Conservation (phyloP, 2,113 vertebrate species). For the Acinonyx jubatus region DNA sequence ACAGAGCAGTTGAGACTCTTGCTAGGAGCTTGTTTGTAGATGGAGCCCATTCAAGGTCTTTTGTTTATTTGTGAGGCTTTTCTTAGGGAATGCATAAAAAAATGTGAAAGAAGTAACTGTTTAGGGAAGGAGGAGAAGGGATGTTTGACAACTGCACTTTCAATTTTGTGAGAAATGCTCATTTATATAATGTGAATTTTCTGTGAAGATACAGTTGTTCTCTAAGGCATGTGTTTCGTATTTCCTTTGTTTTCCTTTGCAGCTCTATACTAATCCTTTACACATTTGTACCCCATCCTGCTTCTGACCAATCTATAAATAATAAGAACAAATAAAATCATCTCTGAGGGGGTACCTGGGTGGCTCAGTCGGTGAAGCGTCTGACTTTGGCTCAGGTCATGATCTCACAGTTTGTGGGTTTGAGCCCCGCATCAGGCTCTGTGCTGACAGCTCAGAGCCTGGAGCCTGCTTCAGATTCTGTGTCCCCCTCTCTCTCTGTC, state of each 20-base stretch:
- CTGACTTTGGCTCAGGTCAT: too few species aligned
- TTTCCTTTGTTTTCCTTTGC: not conserved
- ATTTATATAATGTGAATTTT: not conserved
- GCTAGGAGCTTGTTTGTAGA: conserved; percentile 53
- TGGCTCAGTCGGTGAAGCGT: too few species aligned
- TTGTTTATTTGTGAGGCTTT: conserved; percentile 66
- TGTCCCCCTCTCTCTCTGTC: too few species aligned
- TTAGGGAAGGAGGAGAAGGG: not conserved
- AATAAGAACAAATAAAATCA: conserved; percentile 8
- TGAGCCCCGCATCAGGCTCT: too few species aligned
- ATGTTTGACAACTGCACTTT: not conserved
- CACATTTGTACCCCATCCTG: not conserved
- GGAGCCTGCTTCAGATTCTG: too few species aligned
- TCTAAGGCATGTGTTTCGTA: not conserved
- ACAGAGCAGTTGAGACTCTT: conserved; percentile 22
- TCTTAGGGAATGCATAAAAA: conserved; percentile 42
- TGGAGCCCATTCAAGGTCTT: conserved; percentile 24
- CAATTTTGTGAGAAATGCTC: not conserved
- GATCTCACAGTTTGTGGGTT: too few species aligned
- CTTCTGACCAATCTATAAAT: not conserved
- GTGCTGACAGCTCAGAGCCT: too few species aligned
- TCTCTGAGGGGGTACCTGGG: not conserved
- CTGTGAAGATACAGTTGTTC: not conserved
- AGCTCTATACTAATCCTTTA: not conserved
- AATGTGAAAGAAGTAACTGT: not conserved